Evolutionary conservation across 2,113 vertebrate species (phyloP).

Genomic region (Callithrix jacchus): DNA sequence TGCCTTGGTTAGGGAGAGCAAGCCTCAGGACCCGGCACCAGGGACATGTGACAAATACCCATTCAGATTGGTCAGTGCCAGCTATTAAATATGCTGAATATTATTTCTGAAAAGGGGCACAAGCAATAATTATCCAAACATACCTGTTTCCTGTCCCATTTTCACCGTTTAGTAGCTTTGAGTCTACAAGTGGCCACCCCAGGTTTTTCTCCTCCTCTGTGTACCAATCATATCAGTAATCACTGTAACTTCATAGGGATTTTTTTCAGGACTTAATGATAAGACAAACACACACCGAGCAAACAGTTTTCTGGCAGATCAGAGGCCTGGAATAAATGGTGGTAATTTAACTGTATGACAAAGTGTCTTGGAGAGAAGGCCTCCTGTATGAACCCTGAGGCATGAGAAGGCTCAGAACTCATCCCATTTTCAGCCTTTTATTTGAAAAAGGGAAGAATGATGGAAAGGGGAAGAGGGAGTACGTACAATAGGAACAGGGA

Average conservation of each 20-base stretch:
- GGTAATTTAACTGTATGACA: not conserved
- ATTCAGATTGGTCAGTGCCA: not conserved
- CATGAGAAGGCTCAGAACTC: not conserved
- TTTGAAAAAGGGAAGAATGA: not conserved
- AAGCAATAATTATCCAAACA: no score
- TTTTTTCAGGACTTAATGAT: not conserved
- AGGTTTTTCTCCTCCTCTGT: not conserved
- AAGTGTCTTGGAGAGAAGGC: not conserved
- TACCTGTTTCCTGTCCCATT: not conserved
- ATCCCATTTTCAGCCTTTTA: not conserved
- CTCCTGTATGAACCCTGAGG: not conserved
- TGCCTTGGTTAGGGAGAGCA: not conserved
- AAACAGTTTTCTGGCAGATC: not conserved
- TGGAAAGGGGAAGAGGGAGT: fast-evolving
- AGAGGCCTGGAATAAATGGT: not conserved
- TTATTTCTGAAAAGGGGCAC: not conserved
- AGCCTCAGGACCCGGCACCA: not conserved
- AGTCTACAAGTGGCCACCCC: not conserved
- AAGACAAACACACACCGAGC: not conserved
- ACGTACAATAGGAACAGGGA: fast-evolving
- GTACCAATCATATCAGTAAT: not conserved
- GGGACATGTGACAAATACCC: not conserved
- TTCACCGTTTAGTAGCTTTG: not conserved
- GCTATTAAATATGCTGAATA: no score
- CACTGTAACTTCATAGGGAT: not conserved